Base-by-base conservation (phyloP, 2,797 vertebrate genomes). In the Chaetophractus vellerosus region DNA sequence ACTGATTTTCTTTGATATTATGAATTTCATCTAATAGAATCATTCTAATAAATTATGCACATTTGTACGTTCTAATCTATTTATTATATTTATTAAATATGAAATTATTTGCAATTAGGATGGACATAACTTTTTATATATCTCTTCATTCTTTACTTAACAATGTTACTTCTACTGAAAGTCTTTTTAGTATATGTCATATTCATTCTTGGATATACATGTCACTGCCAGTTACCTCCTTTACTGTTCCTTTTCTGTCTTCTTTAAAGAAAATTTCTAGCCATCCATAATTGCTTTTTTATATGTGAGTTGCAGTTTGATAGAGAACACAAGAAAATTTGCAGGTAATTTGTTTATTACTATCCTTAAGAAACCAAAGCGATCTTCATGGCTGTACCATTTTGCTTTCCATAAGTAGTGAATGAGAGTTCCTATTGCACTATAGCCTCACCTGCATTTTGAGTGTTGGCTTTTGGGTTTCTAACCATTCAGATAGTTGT, bases 11-110 rank as follows among this genome's bases (percentile, higher is more conserved):
- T 84, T 90, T 75, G 45, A 45, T 84, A 38, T 38, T 41, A 6
- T 72, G 23, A 84, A 15, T 92, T 90, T 92, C 31, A 48, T 6
- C 55, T 90, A 90, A 90, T 85, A 24, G 84, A 90, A 19, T 86
- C 11, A 88, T 92, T 95, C 52, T 45, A 64, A 81, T 85, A 90
- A 90, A 88, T 68, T 28, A 66, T 57, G 36, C 21, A 75, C 36
- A 76, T 76, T 95, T 93, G n/a, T 3, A 76, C 18, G 90, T 89
- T 89, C n/a, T 64, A 55, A 4, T 52, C 1, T 85, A 28, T 92
- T 78, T 38, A 59, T 90, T 90, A 38, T 88, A 41, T 95, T 38
- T 91, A 93, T 84, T 57, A 76, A 71, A 74, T 75, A 79, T 90
- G 45, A 79, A 93, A 80, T 84, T 76, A 84, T 50, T 5, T 76